Base-by-base conservation (phyloP, 2,888 invertebrate genomes). In the Drosophila nr. perissopoda region DNA sequence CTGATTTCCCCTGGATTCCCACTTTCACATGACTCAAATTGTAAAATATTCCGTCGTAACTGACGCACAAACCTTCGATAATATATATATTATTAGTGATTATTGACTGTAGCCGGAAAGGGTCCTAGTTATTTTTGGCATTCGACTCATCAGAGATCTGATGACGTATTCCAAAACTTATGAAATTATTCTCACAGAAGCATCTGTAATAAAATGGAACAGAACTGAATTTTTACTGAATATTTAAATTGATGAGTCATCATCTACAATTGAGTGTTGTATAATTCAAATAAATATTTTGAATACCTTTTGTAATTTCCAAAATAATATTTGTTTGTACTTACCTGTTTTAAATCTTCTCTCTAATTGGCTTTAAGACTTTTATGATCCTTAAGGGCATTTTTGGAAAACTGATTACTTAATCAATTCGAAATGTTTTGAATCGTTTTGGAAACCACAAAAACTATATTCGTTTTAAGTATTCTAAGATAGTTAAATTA, bases 21-120 rank as follows among this genome's bases (percentile, higher is more conserved):
- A 29, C 29, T 13, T 13, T 53, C 60, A 64, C 49, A 66, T 84
- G 90, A 84, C 54, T 89, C 88, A 89, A 63, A 11, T 62, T 40
- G 2, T 60, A 25, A 29, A 31, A 62, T 60, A 68, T 67, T 70
- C 67, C 56, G 27, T 40, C 29, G 2, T 21, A 57, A 56, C 65
- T 89, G 90, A 89, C 88, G 85, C 83, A 88, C 64, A 51, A 59
- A 36, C n/a, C n/a, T 11, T 6, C 11, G 21, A 10, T 33, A 4
- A 33, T 4, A 10, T 33, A 33, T 33, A 33, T 31, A 8, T 31
- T 0, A 1, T 21, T 10, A 8, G 68, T 79, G 65, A 63, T 70
- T 73, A 18, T 13, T 0, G 8, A 38, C 18, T 18, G 38, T 2
- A 4, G 4, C 18, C 8, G 8, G 4, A 38, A 18, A 2, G 38